Conservation (phyloP, 2,113 vertebrate genomes). For the Poicephalus gulielmi region DNA sequence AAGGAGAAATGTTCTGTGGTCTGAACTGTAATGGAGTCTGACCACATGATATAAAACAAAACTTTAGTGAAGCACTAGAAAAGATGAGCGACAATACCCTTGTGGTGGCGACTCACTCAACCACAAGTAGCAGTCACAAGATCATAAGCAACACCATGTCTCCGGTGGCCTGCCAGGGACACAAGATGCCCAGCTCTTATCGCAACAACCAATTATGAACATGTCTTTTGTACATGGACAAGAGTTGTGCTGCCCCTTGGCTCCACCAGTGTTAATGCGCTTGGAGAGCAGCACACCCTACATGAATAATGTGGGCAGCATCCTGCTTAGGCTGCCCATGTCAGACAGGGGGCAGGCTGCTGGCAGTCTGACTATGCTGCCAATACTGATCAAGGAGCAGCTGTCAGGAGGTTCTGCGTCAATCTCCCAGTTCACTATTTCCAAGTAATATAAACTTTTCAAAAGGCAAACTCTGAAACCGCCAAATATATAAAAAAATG, state of each 20-base stretch:
- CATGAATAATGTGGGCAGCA: no score
- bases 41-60: not conserved
- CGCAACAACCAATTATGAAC: not conserved
- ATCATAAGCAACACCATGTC: accelerated
- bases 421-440: not conserved
- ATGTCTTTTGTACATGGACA: not conserved
- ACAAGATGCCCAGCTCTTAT: not conserved
- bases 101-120: accelerated
- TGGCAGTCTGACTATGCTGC: not conserved
- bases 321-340: accelerated
- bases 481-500: not conserved
- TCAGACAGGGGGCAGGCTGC: accelerated
- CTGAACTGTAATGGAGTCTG: not conserved
- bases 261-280: not conserved
- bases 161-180: not conserved
- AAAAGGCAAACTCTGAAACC: not conserved
- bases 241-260: accelerated
- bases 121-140: not conserved
- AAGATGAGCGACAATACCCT: not conserved
- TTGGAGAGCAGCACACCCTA: not conserved
- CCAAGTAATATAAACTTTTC: not conserved
- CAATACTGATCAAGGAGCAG: accelerated
- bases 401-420: not conserved
- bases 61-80: not conserved
- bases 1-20: not conserved